Conservation (phyloP, 2,113 vertebrate genomes). For the Amblyornis subalaris region DNA sequence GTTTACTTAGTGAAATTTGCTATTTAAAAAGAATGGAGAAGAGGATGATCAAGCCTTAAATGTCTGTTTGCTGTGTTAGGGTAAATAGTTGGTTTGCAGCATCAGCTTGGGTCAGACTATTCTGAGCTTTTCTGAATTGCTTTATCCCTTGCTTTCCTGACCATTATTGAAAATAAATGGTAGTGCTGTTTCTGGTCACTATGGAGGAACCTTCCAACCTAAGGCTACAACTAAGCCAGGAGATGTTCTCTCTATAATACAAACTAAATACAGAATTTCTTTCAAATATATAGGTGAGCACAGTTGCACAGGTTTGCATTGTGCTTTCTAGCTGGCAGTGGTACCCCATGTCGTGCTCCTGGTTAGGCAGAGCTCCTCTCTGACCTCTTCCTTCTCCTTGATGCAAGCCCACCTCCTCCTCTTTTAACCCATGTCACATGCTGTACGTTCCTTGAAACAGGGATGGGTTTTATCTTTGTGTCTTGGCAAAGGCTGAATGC, state of each 20-base stretch:
- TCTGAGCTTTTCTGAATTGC: neutral
- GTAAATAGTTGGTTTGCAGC: neutral
- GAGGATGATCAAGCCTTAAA: neutral
- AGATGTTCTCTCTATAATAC: neutral
- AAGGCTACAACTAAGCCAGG: neutral
- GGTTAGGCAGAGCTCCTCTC: neutral
- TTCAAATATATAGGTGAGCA: neutral
- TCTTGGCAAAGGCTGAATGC: neutral
- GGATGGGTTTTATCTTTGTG: neutral
- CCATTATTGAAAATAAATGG: neutral
- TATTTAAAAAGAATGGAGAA: neutral
- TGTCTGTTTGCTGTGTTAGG: accelerated
- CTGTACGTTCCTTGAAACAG: neutral
- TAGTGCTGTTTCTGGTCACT: neutral
- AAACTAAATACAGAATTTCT: neutral
- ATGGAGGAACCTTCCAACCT: neutral
- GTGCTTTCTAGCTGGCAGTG: neutral
- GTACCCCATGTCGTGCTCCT: neutral
- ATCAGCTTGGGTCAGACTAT: neutral
- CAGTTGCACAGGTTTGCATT: neutral
- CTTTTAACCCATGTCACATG: accelerated
- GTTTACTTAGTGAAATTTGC: neutral
- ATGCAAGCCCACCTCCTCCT: neutral
- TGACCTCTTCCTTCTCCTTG: neutral
- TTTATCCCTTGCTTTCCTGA: neutral